Percentiles rank a stretch among this genome's conserved stretches.
Evolutionary conservation across 2,797 vertebrate species (phyloP).

Genomic region (Synaphobranchus kaupii): DNA sequence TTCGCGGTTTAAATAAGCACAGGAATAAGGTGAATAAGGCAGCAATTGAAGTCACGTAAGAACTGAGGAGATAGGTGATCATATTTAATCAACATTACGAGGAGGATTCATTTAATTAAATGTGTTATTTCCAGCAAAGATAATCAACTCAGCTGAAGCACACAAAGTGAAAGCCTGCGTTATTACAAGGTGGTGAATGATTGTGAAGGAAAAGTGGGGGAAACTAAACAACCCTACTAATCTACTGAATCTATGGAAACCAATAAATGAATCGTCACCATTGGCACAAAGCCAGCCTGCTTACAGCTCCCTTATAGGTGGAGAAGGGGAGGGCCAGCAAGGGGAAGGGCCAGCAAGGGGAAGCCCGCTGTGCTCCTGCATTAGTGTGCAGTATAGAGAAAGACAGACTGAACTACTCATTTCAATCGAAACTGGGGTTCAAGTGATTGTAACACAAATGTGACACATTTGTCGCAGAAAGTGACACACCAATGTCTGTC

Average conservation of each 20-base stretch:
- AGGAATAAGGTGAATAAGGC: background rate
- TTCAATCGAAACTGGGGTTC: slow-evolving; percentile 41
- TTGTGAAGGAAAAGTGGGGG: background rate
- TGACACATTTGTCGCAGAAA: background rate
- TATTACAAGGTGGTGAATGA: background rate
- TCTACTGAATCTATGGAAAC: slow-evolving; percentile 49
- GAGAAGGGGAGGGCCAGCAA: slow-evolving; percentile 58
- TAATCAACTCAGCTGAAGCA: slow-evolving; percentile 34
- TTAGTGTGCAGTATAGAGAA: slow-evolving; percentile 62
- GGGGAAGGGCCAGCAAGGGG: slow-evolving; percentile 59
- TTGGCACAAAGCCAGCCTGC: slow-evolving; percentile 68
- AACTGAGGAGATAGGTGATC: background rate
- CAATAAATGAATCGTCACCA: slow-evolving; percentile 67
- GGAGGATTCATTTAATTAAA: background rate
- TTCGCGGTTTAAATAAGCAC: background rate
- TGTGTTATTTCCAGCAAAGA: background rate
- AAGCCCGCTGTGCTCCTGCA: slow-evolving; percentile 59
- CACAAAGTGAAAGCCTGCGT: slow-evolving; percentile 34
- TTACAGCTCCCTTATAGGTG: slow-evolving; percentile 61
- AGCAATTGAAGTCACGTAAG: background rate
- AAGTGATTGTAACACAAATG: background rate
- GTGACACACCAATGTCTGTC: background rate
- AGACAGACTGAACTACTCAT: slow-evolving; percentile 61
- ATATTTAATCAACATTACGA: background rate
- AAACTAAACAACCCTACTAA: slow-evolving; percentile 41